These are phyloP conservation scores for Trypoxylon attenuatum DNA, from an alignment of 2,888 invertebrate species.

Conservation along the genomic window DNA sequence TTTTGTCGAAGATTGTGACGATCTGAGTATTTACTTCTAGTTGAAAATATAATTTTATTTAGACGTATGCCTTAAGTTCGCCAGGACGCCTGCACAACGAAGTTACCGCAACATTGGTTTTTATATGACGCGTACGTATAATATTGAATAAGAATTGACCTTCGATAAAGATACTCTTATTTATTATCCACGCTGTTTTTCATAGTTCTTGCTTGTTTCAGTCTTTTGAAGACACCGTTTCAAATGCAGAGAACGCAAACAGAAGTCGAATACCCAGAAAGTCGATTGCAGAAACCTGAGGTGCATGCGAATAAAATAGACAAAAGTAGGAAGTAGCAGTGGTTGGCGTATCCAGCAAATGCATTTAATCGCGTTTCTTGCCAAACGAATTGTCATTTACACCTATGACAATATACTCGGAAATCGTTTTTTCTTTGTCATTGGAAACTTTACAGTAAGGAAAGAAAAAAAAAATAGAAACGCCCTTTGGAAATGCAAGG, in stretches of 20 bases:
- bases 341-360: not conserved
- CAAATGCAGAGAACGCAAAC: not conserved
- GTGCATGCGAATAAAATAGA: not conserved
- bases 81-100: not conserved
- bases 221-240: too few relatives aligned
- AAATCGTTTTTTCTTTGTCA: too few relatives aligned
- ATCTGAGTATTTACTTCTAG: not conserved
- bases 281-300: not conserved
- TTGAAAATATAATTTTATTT: not conserved
- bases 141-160: too few relatives aligned
- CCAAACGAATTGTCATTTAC: too few relatives aligned
- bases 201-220: too few relatives aligned
- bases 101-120: not conserved
- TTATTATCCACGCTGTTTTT: too few relatives aligned
- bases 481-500: too few relatives aligned
- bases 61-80: not conserved
- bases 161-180: too few relatives aligned
- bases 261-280: constrained; percentile 8
- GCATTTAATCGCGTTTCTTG: constrained; percentile 17
- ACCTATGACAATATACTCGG: too few relatives aligned
- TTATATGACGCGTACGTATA: too few relatives aligned
- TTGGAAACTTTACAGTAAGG: too few relatives aligned
- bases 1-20: not conserved
- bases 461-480: too few relatives aligned
- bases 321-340: not conserved